Percentiles rank a stretch among this genome's conserved stretches.
These are phyloP conservation scores for Zosterops borbonicus DNA, from an alignment of 2,113 vertebrate species.

Conservation along the genomic window DNA sequence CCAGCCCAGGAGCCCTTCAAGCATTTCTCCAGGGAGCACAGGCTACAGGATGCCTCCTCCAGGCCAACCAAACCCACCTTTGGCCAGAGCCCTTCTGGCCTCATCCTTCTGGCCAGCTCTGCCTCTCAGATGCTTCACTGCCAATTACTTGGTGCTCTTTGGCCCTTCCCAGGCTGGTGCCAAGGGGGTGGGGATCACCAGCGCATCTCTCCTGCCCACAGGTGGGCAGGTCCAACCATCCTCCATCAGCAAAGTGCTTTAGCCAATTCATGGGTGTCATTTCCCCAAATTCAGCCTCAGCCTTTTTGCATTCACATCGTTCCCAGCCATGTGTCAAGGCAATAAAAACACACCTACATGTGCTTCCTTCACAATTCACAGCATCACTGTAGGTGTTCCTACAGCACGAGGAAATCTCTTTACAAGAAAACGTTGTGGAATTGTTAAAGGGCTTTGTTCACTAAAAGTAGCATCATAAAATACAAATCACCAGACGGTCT, in stretches of 20 bases:
- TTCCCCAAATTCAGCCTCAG: not conserved
- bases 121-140: not conserved
- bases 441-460: not conserved
- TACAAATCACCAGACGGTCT: not conserved
- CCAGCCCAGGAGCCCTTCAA: not conserved
- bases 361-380: not conserved
- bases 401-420: not conserved
- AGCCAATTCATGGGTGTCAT: not conserved
- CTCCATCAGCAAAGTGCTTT: not conserved
- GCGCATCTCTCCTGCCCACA: not conserved
- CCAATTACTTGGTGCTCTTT: not conserved
- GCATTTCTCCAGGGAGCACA: not conserved
- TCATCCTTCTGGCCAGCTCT: not conserved
- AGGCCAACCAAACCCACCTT: rapidly evolving
- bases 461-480: not conserved
- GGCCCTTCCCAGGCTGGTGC: not conserved
- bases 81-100: not conserved
- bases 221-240: not conserved
- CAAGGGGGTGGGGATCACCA: too few relatives aligned
- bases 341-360: not conserved
- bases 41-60: rapidly evolving
- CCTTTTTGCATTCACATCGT: rapidly evolving
- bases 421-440: not conserved
- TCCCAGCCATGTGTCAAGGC: not conserved
- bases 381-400: not conserved